phyloP scores from a whole-genome alignment of 2,797 vertebrate species.

The Xenopus petersii region DNA sequence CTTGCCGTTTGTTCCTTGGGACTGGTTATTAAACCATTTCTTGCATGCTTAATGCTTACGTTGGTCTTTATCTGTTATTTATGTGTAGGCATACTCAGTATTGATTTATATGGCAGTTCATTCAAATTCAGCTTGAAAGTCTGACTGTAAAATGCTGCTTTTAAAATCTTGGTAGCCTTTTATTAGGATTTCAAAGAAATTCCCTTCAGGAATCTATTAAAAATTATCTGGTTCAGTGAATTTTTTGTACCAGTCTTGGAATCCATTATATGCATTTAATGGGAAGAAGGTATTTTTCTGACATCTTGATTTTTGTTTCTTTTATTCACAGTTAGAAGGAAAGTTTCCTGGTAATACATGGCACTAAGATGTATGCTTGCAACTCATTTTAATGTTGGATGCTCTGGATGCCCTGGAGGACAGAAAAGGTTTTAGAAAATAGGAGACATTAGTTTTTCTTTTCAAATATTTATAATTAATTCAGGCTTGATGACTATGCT shows the following conservation, averaged over 20 bases:
- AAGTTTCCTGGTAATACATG: no score
- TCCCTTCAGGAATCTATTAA: constrained; percentile 56
- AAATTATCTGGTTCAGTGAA: constrained; percentile 61
- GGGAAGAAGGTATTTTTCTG: no score
- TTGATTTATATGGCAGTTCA: not conserved
- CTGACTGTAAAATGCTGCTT: not conserved
- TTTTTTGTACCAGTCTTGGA: constrained; percentile 39
- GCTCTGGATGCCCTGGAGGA: no score
- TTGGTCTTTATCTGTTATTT: constrained; percentile 26
- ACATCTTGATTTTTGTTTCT: not conserved
- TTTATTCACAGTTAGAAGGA: not conserved
- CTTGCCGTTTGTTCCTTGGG: no score
- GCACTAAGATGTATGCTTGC: no score
- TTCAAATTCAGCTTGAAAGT: not conserved
- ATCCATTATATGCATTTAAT: not conserved
- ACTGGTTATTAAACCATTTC: no score
- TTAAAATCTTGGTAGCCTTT: constrained; percentile 1
- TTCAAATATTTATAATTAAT: no score
- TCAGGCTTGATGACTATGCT: no score
- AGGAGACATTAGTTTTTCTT: no score
- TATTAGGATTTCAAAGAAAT: constrained; percentile 24
- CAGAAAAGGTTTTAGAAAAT: no score
- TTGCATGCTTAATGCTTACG: no score
- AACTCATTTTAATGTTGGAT: no score
- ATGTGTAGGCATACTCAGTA: not conserved